Evolutionary conservation across 2,888 invertebrate species (phyloP).

Genomic region (Epistrophe grossulariae): DNA sequence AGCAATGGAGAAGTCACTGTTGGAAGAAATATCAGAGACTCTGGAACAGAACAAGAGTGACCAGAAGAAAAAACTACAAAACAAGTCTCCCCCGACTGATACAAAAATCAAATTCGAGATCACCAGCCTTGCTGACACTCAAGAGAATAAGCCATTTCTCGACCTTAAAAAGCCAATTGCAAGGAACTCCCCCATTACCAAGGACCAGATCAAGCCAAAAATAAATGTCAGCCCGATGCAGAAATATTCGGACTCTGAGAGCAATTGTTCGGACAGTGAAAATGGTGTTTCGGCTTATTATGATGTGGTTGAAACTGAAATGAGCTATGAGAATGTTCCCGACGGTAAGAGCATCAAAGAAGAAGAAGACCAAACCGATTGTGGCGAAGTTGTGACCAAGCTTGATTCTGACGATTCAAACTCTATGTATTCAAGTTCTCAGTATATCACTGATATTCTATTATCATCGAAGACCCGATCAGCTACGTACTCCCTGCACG

Average conservation of each 20-base stretch:
- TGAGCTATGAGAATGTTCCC: constrained; percentile 83
- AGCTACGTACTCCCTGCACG: constrained; percentile 83
- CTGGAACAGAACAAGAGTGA: constrained; percentile 86
- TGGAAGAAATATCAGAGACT: constrained; percentile 90
- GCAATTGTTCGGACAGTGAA: constrained; percentile 87
- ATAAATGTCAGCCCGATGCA: constrained; percentile 85
- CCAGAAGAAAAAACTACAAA: constrained; percentile 76
- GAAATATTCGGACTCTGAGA: constrained; percentile 86
- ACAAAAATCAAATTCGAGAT: constrained; percentile 83
- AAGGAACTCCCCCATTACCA: constrained; percentile 87
- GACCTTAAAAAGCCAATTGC: constrained; percentile 84
- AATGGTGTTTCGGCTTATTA: constrained; percentile 83
- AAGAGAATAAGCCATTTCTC: constrained; percentile 82
- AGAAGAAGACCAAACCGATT: constrained; percentile 70
- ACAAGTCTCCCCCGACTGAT: constrained; percentile 64
- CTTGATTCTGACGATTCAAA: constrained; percentile 58
- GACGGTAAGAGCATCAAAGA: constrained; percentile 81
- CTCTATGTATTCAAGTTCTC: constrained; percentile 80
- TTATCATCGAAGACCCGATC: constrained; percentile 83
- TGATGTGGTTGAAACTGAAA: constrained; percentile 83
- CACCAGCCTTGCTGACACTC: constrained; percentile 79
- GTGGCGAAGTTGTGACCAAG: constrained; percentile 40
- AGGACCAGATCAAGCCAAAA: constrained; percentile 88
- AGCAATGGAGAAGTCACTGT: constrained; percentile 87
- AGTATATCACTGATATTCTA: constrained; percentile 83